Evolutionary conservation across 2,888 invertebrate genomes (phyloP).

Genomic region (Acrocyrtus sp.): DNA sequence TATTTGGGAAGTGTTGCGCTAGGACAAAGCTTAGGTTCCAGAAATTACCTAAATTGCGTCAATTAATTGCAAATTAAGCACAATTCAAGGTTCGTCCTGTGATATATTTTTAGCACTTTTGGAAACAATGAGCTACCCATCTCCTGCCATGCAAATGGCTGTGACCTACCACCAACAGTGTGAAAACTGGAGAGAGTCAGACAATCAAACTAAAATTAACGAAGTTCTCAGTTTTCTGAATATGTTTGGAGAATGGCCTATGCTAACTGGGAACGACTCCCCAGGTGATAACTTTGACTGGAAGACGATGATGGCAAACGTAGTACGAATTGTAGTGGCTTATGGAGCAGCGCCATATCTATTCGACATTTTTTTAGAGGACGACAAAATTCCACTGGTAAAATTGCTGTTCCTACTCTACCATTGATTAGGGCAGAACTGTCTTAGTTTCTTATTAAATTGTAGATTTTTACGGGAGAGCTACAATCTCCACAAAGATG

Average conservation of each 20-base stretch:
- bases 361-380: slow-evolving; percentile 44
- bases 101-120: slow-evolving; percentile 8
- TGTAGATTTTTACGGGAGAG: slow-evolving; percentile 39
- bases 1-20: slow-evolving; percentile 32
- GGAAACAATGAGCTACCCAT: slow-evolving; percentile 8
- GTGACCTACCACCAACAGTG: slow-evolving; percentile 30
- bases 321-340: slow-evolving; percentile 27
- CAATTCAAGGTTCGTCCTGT: background rate
- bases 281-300: slow-evolving; percentile 36
- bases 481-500: slow-evolving; percentile 21
- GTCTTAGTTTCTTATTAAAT: no score
- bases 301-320: slow-evolving; percentile 29
- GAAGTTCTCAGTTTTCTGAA: slow-evolving; percentile 22
- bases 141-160: slow-evolving; percentile 20
- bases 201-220: slow-evolving; percentile 14
- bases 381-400: slow-evolving; percentile 34
- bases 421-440: no score
- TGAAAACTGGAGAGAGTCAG: slow-evolving; percentile 32
- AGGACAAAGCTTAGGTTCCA: slow-evolving; percentile 39
- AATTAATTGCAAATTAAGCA: background rate
- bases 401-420: no score
- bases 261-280: slow-evolving; percentile 23
- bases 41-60: background rate
- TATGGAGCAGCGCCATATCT: slow-evolving; percentile 43
- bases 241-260: slow-evolving; percentile 33